Percentiles rank a stretch among this genome's conserved stretches.
phyloP scores from a whole-genome alignment of 2,113 vertebrate species.

The Cygnus atratus region DNA sequence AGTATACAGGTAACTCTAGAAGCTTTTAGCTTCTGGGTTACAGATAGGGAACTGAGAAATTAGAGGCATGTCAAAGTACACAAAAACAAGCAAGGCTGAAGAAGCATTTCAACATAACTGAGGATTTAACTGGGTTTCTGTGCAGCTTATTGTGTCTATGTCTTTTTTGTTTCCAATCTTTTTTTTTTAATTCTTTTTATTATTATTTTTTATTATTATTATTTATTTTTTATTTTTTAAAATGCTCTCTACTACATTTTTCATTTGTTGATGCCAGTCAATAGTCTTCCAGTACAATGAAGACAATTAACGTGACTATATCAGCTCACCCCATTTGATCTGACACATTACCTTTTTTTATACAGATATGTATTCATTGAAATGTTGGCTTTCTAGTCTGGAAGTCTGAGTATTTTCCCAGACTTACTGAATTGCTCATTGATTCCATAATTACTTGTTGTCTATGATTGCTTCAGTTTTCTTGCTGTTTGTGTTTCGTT shows the following conservation, averaged over 20 bases:
- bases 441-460: not conserved
- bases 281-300: not conserved
- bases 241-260: not conserved
- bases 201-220: too few species aligned
- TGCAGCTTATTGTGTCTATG: not conserved
- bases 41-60: not conserved
- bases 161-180: not conserved
- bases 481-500: not conserved
- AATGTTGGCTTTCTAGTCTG: not conserved
- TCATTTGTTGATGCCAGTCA: not conserved
- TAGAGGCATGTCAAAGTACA: not conserved
- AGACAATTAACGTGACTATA: not conserved
- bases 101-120: not conserved
- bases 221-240: too few species aligned
- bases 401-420: not conserved
- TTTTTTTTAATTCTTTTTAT: too few species aligned
- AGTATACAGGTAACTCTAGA: not conserved
- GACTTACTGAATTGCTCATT: not conserved
- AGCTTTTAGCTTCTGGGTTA: not conserved
- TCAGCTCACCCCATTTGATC: not conserved
- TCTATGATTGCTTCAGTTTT: not conserved
- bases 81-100: not conserved
- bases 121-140: not conserved
- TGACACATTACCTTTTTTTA: not conserved
- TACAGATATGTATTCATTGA: not conserved